A percentile compares a stretch with the other conserved stretches of the same genome.
These are phyloP conservation scores for Luscinia megarhynchos DNA, from an alignment of 2,797 vertebrate genomes.

Conservation along the genomic window DNA sequence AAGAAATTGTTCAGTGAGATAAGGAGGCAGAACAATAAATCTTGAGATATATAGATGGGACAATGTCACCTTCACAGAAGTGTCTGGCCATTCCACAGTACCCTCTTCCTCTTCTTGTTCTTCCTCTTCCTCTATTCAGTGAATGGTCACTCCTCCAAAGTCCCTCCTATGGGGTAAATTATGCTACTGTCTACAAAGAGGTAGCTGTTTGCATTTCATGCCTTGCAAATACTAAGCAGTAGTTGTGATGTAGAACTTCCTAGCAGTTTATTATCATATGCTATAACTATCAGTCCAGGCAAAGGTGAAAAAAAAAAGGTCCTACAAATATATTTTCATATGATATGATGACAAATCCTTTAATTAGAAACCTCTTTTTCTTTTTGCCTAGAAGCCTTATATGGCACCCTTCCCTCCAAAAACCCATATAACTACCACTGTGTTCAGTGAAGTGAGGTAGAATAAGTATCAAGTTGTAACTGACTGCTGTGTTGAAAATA, in stretches of 20 bases:
- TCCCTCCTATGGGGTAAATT: background rate
- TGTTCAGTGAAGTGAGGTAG: background rate
- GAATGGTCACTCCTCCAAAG: background rate
- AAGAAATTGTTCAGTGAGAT: background rate
- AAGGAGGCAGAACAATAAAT: background rate
- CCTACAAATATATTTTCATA: background rate
- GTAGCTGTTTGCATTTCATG: background rate
- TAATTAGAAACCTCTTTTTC: background rate
- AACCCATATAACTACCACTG: background rate
- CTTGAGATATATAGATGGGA: background rate
- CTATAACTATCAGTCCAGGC: background rate
- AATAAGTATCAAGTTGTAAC: background rate
- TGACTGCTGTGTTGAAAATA: background rate
- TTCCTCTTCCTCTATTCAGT: background rate
- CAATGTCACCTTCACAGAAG: background rate
- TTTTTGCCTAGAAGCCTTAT: background rate
- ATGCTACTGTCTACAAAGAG: background rate
- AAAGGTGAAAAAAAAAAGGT: background rate
- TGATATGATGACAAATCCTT: background rate
- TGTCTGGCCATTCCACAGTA: background rate
- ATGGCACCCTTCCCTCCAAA: background rate
- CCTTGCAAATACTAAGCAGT: background rate
- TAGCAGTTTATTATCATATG: conserved; percentile 13
- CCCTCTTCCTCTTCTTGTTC: background rate
- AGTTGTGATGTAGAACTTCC: conserved; percentile 17